Conservation (phyloP, 2,888 invertebrate genomes). For the Athetis lepigone region DNA sequence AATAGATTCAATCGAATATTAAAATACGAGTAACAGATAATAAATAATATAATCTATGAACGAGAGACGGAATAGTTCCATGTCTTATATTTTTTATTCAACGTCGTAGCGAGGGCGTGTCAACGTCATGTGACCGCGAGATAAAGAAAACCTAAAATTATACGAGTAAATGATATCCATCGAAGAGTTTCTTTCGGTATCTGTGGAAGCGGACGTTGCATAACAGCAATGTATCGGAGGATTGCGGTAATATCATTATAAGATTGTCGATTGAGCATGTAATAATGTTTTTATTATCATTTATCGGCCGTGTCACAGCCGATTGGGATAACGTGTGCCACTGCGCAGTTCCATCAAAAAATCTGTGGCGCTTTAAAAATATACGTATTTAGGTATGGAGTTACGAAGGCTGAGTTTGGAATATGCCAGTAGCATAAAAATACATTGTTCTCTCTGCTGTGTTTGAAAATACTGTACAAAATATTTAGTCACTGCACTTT, state of each 20-base stretch:
- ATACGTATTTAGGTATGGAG: conserved; percentile 53
- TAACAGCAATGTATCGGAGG: conserved; percentile 67
- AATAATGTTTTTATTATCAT: conserved; percentile 82
- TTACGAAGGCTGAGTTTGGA: conserved; percentile 46
- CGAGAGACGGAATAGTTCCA: conserved; percentile 54
- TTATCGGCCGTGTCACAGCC: conserved; percentile 80
- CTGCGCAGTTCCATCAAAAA: conserved; percentile 82
- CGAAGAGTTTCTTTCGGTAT: conserved; percentile 53
- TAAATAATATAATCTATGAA: conserved; percentile 45
- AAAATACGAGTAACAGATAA: conserved; percentile 53
- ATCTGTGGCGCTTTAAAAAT: conserved; percentile 73
- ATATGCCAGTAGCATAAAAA: conserved; percentile 5
- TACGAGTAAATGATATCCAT: conserved; percentile 61
- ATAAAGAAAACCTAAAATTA: conserved; percentile 57
- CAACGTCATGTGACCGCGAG: conserved; percentile 68
- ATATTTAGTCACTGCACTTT: background rate
- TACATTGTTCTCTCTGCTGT: conserved; percentile 20
- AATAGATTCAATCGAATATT: conserved; percentile 52
- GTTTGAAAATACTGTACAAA: conserved; percentile 1
- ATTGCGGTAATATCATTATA: conserved; percentile 57
- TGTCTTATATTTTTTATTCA: conserved; percentile 61
- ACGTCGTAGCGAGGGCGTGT: conserved; percentile 65
- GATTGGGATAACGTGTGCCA: conserved; percentile 81
- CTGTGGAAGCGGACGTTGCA: conserved; percentile 44
- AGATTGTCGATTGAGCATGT: conserved; percentile 64